phyloP scores from a whole-genome alignment of 1,140 invertebrate species.

The Babylonia areolata region DNA sequence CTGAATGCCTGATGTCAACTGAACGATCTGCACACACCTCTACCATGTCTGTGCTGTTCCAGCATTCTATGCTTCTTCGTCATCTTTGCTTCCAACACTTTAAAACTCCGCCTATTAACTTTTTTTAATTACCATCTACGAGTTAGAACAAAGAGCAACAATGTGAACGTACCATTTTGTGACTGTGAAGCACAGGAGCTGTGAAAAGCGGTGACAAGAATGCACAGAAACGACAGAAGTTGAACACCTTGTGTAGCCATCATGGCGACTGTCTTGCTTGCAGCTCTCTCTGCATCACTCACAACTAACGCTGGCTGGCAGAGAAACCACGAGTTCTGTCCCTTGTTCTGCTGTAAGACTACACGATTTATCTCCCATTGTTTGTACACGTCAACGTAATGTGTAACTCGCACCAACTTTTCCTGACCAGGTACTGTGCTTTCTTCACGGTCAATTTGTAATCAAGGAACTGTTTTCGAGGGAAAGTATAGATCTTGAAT shows the following conservation, averaged over 20 bases:
- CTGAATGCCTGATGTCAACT: too few relatives aligned
- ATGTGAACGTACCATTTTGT: neutral
- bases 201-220: neutral
- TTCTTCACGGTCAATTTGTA: too few relatives aligned
- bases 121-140: neutral
- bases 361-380: neutral
- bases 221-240: neutral
- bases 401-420: too few relatives aligned
- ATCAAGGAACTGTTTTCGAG: too few relatives aligned
- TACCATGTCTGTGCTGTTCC: too few relatives aligned
- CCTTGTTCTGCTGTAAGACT: neutral
- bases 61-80: neutral
- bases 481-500: too few relatives aligned
- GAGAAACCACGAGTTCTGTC: neutral
- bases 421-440: too few relatives aligned
- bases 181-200: neutral
- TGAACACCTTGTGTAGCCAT: constrained; percentile 5
- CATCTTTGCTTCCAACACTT: neutral
- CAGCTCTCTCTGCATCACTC: neutral
- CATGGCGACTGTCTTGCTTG: constrained; percentile 24
- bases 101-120: neutral
- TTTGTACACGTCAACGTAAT: too few relatives aligned
- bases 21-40: too few relatives aligned
- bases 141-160: neutral
- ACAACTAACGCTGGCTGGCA: neutral